phyloP scores from a whole-genome alignment of 2,888 invertebrate genomes.

The Acanthacorydalis orientalis region DNA sequence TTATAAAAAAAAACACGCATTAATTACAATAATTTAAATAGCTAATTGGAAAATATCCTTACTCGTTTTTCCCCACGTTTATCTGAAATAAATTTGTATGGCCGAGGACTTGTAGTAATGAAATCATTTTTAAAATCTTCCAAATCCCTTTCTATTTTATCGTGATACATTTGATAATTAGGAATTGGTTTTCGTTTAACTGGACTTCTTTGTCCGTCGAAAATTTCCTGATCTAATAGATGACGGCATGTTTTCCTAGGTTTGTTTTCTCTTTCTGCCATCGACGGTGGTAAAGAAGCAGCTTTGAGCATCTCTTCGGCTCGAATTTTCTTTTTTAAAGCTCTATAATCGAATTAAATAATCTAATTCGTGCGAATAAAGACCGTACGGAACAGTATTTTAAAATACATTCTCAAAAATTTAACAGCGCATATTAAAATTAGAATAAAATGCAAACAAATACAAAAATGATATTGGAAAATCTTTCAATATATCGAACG shows the following conservation, averaged over 20 bases:
- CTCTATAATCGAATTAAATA: constrained; percentile 21
- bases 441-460: background rate
- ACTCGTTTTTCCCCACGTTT: constrained; percentile 26
- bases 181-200: constrained; percentile 12
- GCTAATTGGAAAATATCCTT: no score
- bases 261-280: constrained; percentile 41
- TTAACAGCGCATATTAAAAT: background rate
- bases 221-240: background rate
- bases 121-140: constrained; percentile 28
- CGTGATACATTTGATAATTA: constrained; percentile 22
- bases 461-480: no score
- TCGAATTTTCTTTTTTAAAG: constrained; percentile 47
- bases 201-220: background rate
- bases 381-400: background rate
- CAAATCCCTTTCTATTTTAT: constrained; percentile 22
- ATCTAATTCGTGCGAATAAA: background rate
- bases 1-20: no score
- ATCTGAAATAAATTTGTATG: constrained; percentile 34
- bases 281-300: constrained; percentile 47
- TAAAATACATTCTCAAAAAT: background rate
- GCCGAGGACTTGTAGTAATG: constrained; percentile 33
- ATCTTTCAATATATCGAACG: no score
- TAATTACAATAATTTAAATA: no score
- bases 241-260: background rate
- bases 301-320: constrained; percentile 50